Evolutionary conservation across 2,888 invertebrate genomes (phyloP), one percentile per base, ranked within the genome.

Genomic region (Druceiella hillmani): DNA sequence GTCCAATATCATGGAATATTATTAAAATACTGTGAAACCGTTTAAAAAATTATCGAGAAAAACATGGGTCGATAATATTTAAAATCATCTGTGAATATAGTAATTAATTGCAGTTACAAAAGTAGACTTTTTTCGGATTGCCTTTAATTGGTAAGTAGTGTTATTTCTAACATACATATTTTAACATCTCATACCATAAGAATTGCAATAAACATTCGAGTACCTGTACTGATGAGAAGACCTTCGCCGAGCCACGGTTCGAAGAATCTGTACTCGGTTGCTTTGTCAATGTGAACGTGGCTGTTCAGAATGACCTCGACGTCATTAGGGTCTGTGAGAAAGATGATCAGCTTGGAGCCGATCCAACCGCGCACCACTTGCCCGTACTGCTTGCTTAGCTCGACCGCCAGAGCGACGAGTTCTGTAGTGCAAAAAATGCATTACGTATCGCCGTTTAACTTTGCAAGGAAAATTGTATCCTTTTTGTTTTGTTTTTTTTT

Each of bases 191-290:
- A n/a, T n/a, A n/a, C n/a, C n/a, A n/a, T n/a, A 20, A 9, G 15
- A 25, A 24, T 47, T 47, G 31, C n/a, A n/a, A n/a, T n/a, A n/a
- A n/a, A n/a, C n/a, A n/a, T n/a, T n/a, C n/a, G n/a, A n/a, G n/a
- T 57, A 74, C 83, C 83, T 43, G 80, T 77, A 42, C 86, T 86
- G 38, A 87, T 86, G 7, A 87, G 76, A 5, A 87, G 67, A 40
- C 87, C 87, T 53, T 86, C 78, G 11, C 87, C 87, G 33, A 87
- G 76, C 87, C 87, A 87, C 1, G 86, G 86, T 52, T 83, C 76
- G 59, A 87, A 86, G 60, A 82, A 84, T 43, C 75, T 66, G 55
- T 87, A 87, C 48, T 86, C 86, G 7, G 72, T 53, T 0, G 85
- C 75, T 55, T 87, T 87, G 56, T 85, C 79, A 46, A 87, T 77